Conservation (phyloP, 1,140 invertebrate species). For the Vollenhovia emeryi region DNA sequence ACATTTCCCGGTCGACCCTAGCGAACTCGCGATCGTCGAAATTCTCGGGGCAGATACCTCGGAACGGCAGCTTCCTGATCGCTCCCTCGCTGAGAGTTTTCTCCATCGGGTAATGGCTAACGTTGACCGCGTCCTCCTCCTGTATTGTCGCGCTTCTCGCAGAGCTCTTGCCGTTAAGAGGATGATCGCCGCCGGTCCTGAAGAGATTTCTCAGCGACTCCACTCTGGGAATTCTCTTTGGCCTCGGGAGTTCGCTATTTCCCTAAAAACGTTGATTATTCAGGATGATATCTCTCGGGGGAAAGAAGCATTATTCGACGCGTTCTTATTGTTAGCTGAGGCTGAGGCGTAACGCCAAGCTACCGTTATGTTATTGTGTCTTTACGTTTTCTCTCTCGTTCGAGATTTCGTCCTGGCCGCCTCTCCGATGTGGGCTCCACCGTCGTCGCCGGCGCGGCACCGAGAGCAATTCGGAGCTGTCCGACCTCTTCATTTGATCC, state of each 20-base stretch:
- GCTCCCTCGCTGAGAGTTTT: constrained; percentile 81
- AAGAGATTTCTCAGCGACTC: constrained; percentile 87
- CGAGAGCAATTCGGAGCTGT: constrained; percentile 86
- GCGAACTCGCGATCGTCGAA: neutral
- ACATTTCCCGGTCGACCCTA: constrained; percentile 5
- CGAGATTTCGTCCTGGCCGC: constrained; percentile 50
- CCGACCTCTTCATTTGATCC: constrained; percentile 87
- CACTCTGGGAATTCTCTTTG: constrained; percentile 86
- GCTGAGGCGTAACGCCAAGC: neutral
- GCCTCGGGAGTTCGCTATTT: constrained; percentile 67
- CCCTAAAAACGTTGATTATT: constrained; percentile 46
- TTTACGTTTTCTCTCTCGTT: constrained; percentile 73
- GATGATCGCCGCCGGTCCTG: constrained; percentile 70
- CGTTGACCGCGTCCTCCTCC: constrained; percentile 67
- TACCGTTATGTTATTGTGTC: constrained; percentile 50
- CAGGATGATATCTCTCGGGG: neutral
- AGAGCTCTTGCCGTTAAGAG: constrained; percentile 53
- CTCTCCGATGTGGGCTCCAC: constrained; percentile 84
- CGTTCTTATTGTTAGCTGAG: neutral
- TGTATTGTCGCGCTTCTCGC: constrained; percentile 75
- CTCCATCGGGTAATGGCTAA: constrained; percentile 75
- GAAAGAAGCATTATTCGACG: neutral
- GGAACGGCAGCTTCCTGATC: constrained; percentile 61
- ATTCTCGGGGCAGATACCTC: neutral
- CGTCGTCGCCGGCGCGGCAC: constrained; percentile 82